Percentiles rank a stretch among this genome's conserved stretches.
Evolutionary conservation across 2,888 invertebrate species (phyloP).

Genomic region (Drosophila anomalata): DNA sequence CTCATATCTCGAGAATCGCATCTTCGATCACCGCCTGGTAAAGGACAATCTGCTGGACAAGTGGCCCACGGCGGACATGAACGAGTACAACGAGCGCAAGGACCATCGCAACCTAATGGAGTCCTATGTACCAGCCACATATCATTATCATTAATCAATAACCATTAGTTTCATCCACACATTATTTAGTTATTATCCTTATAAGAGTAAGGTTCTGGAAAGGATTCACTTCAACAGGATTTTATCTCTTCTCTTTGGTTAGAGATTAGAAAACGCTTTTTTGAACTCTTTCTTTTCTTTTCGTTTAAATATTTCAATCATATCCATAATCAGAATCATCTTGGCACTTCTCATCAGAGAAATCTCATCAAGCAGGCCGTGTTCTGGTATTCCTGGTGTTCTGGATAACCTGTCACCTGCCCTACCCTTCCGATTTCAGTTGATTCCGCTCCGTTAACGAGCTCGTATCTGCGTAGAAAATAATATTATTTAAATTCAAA

Average conservation of each 20-base stretch:
- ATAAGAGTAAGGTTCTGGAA: background rate
- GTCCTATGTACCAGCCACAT: conserved; percentile 81
- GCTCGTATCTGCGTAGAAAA: background rate
- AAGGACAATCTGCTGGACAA: conserved; percentile 83
- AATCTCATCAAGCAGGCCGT: background rate
- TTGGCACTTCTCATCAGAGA: background rate
- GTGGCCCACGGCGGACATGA: conserved; percentile 79
- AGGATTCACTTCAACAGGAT: too few species aligned
- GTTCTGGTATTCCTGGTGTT: background rate
- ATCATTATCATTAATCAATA: conserved; percentile 1
- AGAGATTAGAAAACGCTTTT: too few species aligned
- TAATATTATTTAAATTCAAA: conserved; percentile 1
- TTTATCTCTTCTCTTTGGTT: too few species aligned
- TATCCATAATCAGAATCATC: background rate
- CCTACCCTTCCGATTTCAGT: background rate
- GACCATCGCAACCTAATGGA: conserved; percentile 84
- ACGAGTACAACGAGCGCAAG: conserved; percentile 80
- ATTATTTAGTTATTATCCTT: background rate
- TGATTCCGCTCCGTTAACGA: background rate
- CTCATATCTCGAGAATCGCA: conserved; percentile 82
- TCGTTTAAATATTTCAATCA: background rate
- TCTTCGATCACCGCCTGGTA: conserved; percentile 83
- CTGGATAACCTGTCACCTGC: background rate
- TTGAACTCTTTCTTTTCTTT: background rate
- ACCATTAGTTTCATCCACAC: background rate